phyloP scores from a whole-genome alignment of 2,113 vertebrate species.

The Heptranchias perlo region DNA sequence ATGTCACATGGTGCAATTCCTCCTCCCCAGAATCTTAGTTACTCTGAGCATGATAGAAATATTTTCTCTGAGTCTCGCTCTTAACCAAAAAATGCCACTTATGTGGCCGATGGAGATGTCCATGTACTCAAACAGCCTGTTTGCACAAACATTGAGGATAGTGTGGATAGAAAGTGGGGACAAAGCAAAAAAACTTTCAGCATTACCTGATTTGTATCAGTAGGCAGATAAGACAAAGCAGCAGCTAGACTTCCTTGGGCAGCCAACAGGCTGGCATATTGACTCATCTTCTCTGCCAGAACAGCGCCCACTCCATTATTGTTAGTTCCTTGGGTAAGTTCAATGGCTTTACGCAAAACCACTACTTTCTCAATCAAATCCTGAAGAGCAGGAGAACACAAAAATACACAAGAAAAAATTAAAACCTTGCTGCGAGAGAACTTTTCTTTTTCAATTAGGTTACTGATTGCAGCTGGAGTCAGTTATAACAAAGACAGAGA shows the following conservation, averaged over 20 bases:
- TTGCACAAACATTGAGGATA: not conserved
- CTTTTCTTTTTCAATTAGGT: not conserved
- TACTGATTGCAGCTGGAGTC: not conserved
- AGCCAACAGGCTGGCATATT: slow-evolving; percentile 82
- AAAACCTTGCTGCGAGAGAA: not conserved
- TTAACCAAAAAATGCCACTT: not conserved
- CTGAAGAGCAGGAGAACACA: slow-evolving; percentile 49
- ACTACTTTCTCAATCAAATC: slow-evolving; percentile 95
- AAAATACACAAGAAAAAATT: not conserved
- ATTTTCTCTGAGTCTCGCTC: not conserved
- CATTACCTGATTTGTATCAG: slow-evolving; percentile 71
- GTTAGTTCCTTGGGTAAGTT: slow-evolving; percentile 64
- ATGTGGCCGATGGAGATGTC: not conserved
- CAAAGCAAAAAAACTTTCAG: not conserved
- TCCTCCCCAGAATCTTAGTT: not conserved
- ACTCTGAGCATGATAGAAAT: not conserved
- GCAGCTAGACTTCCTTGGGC: slow-evolving; percentile 86
- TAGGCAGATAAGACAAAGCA: slow-evolving; percentile 83
- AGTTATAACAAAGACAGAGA: not conserved
- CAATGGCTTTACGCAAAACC: slow-evolving; percentile 77
- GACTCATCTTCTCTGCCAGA: slow-evolving; percentile 84
- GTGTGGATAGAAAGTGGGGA: not conserved
- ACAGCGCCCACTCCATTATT: slow-evolving; percentile 64
- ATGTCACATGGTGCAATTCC: not conserved
- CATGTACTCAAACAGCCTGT: not conserved